phyloP scores from a whole-genome alignment of 2,797 vertebrate species.

The Sparus aurata region DNA sequence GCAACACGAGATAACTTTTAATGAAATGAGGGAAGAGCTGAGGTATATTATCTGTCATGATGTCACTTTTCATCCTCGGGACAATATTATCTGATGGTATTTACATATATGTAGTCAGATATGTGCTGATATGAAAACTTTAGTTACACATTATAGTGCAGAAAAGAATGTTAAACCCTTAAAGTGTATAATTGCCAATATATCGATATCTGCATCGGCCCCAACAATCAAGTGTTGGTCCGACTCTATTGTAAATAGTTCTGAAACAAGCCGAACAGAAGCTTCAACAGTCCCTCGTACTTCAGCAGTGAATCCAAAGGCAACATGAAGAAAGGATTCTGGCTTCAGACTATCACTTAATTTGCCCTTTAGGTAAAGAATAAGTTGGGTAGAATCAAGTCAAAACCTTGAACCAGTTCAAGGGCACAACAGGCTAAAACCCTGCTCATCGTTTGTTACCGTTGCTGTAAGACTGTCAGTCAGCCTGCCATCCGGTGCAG shows the following conservation, averaged over 20 bases:
- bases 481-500: slow-evolving; percentile 39
- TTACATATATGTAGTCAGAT: no score
- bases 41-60: background rate
- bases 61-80: background rate
- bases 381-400: background rate
- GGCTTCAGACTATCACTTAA: background rate
- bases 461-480: slow-evolving; percentile 25
- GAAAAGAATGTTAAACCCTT: no score
- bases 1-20: slow-evolving; percentile 1
- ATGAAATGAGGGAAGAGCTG: background rate
- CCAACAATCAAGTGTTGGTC: no score
- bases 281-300: background rate
- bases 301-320: background rate
- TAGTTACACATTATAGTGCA: no score
- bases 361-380: background rate
- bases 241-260: no score
- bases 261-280: background rate
- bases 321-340: background rate
- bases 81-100: no score
- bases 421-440: background rate
- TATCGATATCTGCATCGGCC: no score
- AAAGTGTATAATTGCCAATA: no score
- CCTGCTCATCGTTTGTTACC: background rate
- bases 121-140: no score
- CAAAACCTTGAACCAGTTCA: background rate